Conservation (phyloP, 2,113 vertebrate species). For the Choloepus hoffmanni region DNA sequence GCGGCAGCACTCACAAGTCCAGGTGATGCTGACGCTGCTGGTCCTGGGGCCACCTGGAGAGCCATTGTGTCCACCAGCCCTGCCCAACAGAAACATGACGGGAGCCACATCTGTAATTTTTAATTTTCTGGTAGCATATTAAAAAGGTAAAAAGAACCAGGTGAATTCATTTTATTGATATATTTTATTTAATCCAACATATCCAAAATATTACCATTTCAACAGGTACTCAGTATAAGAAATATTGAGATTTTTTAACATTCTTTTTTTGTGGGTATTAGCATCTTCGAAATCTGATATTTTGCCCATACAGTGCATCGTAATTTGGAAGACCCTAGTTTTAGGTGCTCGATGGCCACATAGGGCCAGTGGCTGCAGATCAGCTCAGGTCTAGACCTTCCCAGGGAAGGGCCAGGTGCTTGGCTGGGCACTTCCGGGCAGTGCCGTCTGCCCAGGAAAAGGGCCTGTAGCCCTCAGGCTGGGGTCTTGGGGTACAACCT, state of each 20-base stretch:
- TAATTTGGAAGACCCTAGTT: background rate
- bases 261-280: background rate
- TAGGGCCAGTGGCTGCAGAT: background rate
- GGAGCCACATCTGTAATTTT: background rate
- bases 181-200: background rate
- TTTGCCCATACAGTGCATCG: background rate
- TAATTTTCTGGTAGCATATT: background rate
- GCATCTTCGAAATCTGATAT: background rate
- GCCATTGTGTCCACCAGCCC: background rate
- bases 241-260: background rate
- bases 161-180: background rate
- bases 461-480: background rate
- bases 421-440: background rate
- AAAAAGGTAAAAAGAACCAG: background rate
- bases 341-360: background rate
- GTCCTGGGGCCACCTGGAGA: background rate
- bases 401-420: background rate
- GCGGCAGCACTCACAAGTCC: background rate
- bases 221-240: background rate
- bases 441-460: background rate
- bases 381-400: background rate
- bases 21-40: background rate
- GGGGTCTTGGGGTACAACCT: background rate
- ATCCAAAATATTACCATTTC: background rate
- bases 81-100: background rate